phyloP scores from a whole-genome alignment of 1,140 invertebrate genomes.

The Pseudomyrmex dendroicus region DNA sequence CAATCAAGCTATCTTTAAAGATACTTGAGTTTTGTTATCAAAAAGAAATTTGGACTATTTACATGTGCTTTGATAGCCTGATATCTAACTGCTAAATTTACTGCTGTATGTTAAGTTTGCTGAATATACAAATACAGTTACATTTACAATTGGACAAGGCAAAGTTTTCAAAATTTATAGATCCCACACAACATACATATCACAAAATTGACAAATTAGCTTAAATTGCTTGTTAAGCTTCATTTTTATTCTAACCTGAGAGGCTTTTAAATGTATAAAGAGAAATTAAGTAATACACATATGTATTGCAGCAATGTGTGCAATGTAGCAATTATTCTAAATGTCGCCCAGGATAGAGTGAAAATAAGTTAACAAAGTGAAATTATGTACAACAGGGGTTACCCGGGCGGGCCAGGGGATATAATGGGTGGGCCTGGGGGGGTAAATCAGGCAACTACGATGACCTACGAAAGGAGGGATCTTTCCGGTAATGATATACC shows the following conservation, averaged over 20 bases:
- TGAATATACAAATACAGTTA: conserved; percentile 2
- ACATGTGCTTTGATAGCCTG: background rate
- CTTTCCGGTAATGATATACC: conserved; percentile 68
- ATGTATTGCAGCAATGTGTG: conserved; percentile 17
- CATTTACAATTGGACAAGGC: background rate
- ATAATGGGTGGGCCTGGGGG: conserved; percentile 67
- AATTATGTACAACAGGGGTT: conserved; percentile 69
- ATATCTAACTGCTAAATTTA: background rate
- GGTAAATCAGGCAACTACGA: conserved; percentile 65
- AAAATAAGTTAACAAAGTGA: conserved; percentile 70
- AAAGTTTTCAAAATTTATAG: background rate
- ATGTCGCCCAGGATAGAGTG: conserved; percentile 54
- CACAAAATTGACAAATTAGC: background rate
- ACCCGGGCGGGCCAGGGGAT: conserved; percentile 67
- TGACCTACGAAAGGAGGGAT: conserved; percentile 68
- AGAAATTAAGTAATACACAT: conserved; percentile 15
- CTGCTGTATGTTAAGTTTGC: background rate
- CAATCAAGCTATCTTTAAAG: conserved; percentile 23
- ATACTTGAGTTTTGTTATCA: background rate
- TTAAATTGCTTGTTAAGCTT: conserved; percentile 27
- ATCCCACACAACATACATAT: background rate
- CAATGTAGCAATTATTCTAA: conserved; percentile 36
- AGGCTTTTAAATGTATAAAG: conserved; percentile 6
- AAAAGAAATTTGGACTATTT: background rate
- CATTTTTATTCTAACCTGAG: conserved; percentile 69